phyloP scores from a whole-genome alignment of 2,888 invertebrate species.

The Strigamia crassipes region DNA sequence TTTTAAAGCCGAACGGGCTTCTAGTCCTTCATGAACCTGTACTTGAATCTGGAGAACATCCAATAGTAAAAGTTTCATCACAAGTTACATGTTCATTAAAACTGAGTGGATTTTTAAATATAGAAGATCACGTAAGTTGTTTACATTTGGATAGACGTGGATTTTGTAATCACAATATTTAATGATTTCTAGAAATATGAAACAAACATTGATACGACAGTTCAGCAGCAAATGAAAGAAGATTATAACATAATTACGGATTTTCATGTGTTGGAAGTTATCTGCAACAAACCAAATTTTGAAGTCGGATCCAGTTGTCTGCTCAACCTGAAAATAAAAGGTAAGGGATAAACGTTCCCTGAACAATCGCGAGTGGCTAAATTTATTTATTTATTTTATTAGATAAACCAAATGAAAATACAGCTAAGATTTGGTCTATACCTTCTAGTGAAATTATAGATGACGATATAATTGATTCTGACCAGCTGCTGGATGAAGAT shows the following conservation, averaged over 20 bases:
- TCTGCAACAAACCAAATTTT: conserved; percentile 70
- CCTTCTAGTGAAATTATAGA: conserved; percentile 71
- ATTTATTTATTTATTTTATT: conserved; percentile 18
- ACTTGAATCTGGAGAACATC: conserved; percentile 1
- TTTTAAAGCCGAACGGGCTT: conserved; percentile 52
- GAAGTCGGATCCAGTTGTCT: conserved; percentile 62
- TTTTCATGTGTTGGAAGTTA: conserved; percentile 50
- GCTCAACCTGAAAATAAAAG: background rate
- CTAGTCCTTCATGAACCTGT: conserved; percentile 51
- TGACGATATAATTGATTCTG: conserved; percentile 81
- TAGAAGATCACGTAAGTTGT: background rate
- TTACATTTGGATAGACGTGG: background rate
- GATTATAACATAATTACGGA: background rate
- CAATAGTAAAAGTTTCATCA: background rate
- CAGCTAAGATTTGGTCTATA: conserved; percentile 73
- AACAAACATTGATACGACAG: background rate
- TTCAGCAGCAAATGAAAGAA: background rate
- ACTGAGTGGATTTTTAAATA: background rate
- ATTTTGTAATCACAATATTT: background rate
- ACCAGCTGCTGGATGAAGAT: conserved; percentile 84
- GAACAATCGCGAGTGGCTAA: background rate
- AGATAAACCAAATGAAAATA: conserved; percentile 43
- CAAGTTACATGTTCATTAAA: background rate
- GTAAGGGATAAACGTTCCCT: background rate
- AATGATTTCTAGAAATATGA: background rate